Base-by-base conservation (phyloP, 2,113 vertebrate genomes). In the Elaphurus davidianus region DNA sequence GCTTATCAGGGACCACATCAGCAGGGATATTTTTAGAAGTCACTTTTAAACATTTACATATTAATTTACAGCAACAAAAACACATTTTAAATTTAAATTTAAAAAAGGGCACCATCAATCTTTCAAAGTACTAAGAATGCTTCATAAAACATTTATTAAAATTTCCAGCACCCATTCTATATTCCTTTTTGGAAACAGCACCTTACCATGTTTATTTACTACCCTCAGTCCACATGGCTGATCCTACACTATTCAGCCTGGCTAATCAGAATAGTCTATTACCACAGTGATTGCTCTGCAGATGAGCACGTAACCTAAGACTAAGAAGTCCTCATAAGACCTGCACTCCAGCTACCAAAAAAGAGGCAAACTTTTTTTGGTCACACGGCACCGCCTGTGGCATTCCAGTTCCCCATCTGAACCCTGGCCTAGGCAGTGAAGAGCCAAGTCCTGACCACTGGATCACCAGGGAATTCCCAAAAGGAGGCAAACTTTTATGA, bases 41-140 rank as follows among this genome's bases (percentile, higher is more conserved):
- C 21, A 93, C 19, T 92, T 95, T 88, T 82, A 94, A 97, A 93
- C 10, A 88, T 87, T 86, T 89, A 95, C 13, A 78, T 87, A 95
- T 45, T 60, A 87, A 90, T 60, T 92, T 90, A 87, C 50, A 96
- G 54, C 81, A 92, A 81, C 30, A 91, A 87, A 89, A 91, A 90
- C 13, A 71, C 7, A 90, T 57, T 95, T 64, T 90, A 82, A 90
- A 79, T 97, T 62, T 90, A 82, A 97, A 94, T 25, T 40, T 71
- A 1, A 25, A 74, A 40, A 74, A 19, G 19, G 8, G n/a, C 27
- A 94, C 27, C 54, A 78, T 28, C 79, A 88, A 81, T 21, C 64
- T 92, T 55, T 85, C 50, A 15, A n/a, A 79, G 43, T 62, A 62
- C 16, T 79, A 90, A 71, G 43, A 90, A 85, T 45, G 6, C 30